Conservation (phyloP, 2,113 vertebrate species). For the Microcebus tavaratra region DNA sequence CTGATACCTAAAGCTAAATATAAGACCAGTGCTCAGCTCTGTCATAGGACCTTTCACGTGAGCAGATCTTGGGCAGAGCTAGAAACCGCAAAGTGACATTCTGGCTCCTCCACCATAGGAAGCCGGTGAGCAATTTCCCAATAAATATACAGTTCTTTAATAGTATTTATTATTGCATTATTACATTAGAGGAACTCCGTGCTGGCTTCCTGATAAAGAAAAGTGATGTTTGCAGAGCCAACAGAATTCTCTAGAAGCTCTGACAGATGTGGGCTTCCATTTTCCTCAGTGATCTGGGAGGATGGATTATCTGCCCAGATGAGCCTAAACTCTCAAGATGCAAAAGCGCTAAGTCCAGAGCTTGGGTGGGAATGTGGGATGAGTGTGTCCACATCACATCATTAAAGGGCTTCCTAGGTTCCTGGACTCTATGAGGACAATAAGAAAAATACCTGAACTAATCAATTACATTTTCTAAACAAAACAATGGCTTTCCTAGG, state of each 20-base stretch:
- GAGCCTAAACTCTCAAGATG: not conserved
- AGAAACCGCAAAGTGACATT: not conserved
- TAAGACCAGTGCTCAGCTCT: not conserved
- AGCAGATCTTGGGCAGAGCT: not conserved
- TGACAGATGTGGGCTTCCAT: not conserved
- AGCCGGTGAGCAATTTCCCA: not conserved
- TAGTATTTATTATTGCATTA: not conserved
- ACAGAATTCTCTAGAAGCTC: not conserved
- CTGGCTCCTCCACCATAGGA: not conserved
- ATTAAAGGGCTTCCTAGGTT: not conserved
- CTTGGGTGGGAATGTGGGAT: not conserved
- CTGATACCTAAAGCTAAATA: not conserved
- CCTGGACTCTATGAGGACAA: not conserved
- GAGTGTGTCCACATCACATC: not conserved
- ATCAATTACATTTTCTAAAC: not conserved
- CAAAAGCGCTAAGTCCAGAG: not conserved
- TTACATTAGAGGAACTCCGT: not conserved
- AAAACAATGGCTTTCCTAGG: not conserved
- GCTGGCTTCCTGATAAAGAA: not conserved
- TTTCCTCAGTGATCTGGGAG: not conserved
- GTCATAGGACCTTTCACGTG: not conserved
- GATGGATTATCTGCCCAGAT: not conserved
- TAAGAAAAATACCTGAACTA: not conserved
- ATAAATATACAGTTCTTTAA: not conserved
- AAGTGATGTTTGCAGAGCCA: not conserved